phyloP scores from a whole-genome alignment of 1,140 invertebrate species.

The Phenacoccus solenopsis region DNA sequence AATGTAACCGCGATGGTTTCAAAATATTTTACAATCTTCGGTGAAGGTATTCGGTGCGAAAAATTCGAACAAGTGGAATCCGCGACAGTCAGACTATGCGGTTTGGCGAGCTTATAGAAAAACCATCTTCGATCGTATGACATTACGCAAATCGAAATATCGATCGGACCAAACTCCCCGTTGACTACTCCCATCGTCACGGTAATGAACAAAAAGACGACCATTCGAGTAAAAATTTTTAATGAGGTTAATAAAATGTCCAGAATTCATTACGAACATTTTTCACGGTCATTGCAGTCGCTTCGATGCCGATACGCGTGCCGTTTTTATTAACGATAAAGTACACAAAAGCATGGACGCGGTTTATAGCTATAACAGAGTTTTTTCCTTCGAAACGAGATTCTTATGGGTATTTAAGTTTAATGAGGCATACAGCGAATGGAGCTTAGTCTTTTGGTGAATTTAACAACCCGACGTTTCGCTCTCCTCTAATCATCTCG shows the following conservation, averaged over 20 bases:
- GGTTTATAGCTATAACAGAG: too few species aligned
- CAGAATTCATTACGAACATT: neutral
- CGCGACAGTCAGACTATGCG: too few species aligned
- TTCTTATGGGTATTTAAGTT: neutral
- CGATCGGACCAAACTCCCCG: too few species aligned
- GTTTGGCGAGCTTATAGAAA: too few species aligned
- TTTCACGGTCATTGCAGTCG: neutral
- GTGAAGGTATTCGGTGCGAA: too few species aligned
- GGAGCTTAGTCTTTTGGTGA: neutral
- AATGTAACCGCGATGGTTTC: too few species aligned
- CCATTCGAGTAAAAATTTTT: neutral
- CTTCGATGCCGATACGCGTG: neutral
- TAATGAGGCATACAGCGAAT: neutral
- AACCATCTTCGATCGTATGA: too few species aligned
- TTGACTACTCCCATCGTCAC: too few species aligned
- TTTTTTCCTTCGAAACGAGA: neutral
- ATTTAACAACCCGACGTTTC: neutral
- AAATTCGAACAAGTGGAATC: too few species aligned
- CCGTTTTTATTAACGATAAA: neutral
- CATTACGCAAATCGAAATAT: too few species aligned
- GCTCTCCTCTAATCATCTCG: too few species aligned
- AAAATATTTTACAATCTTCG: too few species aligned
- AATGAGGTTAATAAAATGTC: neutral
- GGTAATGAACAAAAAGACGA: neutral
- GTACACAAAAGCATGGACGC: neutral